Evolutionary conservation across 2,888 invertebrate genomes (phyloP).

Genomic region (Fragum sueziense): DNA sequence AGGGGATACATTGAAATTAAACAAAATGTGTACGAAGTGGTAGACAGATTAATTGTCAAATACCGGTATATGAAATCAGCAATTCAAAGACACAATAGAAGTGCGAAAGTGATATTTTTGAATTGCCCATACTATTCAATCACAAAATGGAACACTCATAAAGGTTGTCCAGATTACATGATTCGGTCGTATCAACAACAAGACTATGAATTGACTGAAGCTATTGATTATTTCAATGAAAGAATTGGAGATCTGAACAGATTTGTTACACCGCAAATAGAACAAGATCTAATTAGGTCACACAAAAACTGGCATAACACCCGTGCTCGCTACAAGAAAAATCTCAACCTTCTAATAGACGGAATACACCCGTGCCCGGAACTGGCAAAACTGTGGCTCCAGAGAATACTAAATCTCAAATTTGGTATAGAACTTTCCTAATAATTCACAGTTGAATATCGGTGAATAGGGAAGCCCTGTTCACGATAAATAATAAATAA

Average conservation of each 20-base stretch:
- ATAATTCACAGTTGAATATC: too few species aligned
- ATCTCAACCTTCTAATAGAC: not conserved
- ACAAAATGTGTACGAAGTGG: not conserved
- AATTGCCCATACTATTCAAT: slow-evolving; percentile 11
- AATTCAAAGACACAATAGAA: not conserved
- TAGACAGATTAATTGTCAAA: not conserved
- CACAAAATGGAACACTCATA: not conserved
- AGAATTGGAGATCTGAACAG: not conserved
- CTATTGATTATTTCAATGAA: not conserved
- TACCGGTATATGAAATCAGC: slow-evolving; percentile 2
- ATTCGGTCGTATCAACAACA: not conserved
- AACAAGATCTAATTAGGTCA: not conserved
- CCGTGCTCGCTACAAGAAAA: not conserved
- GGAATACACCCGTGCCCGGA: not conserved
- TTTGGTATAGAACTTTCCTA: not conserved
- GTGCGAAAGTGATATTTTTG: not conserved
- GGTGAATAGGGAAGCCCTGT: too few species aligned
- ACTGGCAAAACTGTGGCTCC: not conserved
- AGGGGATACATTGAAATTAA: not conserved
- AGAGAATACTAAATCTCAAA: not conserved
- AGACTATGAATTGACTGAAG: not conserved
- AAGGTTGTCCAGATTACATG: not conserved
- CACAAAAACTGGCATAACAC: not conserved
- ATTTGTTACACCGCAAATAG: not conserved
- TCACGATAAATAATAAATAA: too few species aligned